Evolutionary conservation across 2,113 vertebrate genomes (phyloP).

Genomic region (Helogale parvula): DNA sequence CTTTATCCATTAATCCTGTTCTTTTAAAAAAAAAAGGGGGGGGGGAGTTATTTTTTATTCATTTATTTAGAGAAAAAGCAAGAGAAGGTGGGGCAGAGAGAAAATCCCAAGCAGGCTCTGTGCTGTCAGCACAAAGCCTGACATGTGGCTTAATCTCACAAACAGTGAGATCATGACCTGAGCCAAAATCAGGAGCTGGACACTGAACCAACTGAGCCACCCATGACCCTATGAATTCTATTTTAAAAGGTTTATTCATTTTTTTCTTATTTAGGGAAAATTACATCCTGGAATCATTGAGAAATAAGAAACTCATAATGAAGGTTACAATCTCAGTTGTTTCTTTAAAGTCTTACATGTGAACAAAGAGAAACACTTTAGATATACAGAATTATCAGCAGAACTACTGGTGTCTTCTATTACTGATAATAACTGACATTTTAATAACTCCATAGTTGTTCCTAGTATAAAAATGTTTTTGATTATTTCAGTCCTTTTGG

Average conservation of each 20-base stretch:
- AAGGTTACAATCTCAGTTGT: background rate
- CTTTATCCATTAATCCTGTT: background rate
- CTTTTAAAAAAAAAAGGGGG: background rate
- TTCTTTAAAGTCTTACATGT: slow-evolving; percentile 11
- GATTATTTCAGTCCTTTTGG: background rate
- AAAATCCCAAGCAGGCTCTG: too few relatives aligned
- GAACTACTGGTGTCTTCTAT: background rate
- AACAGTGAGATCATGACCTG: too few relatives aligned
- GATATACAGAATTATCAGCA: background rate
- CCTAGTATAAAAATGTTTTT: background rate
- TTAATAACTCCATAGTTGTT: background rate
- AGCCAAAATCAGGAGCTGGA: too few relatives aligned
- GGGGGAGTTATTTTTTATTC: too few relatives aligned
- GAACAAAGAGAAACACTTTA: background rate
- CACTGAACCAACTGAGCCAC: too few relatives aligned
- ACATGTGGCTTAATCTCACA: too few relatives aligned
- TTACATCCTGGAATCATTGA: background rate
- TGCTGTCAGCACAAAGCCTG: too few relatives aligned
- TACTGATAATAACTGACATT: background rate
- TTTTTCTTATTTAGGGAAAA: slow-evolving; percentile 51
- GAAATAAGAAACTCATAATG: background rate
- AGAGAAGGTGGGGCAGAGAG: too few relatives aligned
- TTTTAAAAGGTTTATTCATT: background rate
- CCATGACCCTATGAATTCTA: background rate
- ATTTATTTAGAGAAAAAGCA: too few relatives aligned